Conservation (phyloP, 2,888 invertebrate genomes). For the Drosophila differens region DNA sequence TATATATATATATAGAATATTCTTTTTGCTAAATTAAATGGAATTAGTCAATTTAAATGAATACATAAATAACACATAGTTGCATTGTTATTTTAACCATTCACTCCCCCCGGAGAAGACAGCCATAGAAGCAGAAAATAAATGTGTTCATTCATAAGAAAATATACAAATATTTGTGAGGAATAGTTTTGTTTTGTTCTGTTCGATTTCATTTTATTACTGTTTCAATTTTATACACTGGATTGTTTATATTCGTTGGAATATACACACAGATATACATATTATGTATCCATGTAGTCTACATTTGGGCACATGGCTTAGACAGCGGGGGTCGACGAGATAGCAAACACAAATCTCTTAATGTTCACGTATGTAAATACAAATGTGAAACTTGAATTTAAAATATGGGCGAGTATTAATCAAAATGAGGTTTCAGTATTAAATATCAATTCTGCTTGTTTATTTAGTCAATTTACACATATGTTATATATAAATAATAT, state of each 20-base stretch:
- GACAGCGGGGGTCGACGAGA: not conserved
- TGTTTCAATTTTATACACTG: not conserved
- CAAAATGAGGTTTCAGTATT: slow-evolving; percentile 11
- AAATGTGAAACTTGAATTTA: not conserved
- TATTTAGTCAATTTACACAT: slow-evolving; percentile 39
- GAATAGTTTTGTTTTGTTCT: not conserved
- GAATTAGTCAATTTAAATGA: not conserved
- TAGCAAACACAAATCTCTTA: not conserved
- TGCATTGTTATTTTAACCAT: not conserved
- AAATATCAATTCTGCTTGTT: slow-evolving; percentile 61
- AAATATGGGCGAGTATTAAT: not conserved
- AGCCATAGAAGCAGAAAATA: too few relatives aligned
- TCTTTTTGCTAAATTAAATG: not conserved
- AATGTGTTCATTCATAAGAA: slow-evolving; percentile 2
- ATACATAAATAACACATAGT: too few relatives aligned
- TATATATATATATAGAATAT: not conserved
- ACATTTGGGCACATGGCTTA: not conserved
- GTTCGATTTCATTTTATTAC: not conserved
- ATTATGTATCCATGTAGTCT: not conserved
- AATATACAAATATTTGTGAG: not conserved
- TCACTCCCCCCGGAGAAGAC: not conserved
- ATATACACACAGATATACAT: not conserved
- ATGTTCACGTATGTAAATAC: not conserved
- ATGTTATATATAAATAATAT: not conserved
- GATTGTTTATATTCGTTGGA: slow-evolving; percentile 13